Evolutionary conservation across 2,888 invertebrate species (phyloP), one percentile per base, ranked within the genome.

Genomic region (Ormyrus labotus): DNA sequence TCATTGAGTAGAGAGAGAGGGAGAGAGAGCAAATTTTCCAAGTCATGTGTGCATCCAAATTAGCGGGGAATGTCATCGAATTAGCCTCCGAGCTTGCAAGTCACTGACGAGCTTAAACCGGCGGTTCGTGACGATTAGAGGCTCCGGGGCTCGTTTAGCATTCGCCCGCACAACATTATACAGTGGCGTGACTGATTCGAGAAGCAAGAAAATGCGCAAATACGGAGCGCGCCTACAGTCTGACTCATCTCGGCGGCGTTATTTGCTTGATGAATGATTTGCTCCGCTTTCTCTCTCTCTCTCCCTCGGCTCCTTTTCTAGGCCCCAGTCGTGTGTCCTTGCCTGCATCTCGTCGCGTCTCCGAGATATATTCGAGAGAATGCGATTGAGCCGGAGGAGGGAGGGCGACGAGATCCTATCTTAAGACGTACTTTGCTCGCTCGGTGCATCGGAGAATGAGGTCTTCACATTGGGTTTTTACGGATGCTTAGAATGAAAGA

Each of bases 231-330:
- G 81, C 83, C 84, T 83, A 83, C 82, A 80, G 81, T 71, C 84
- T 88, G 87, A 88, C 85, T 87, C 88, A 88, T 19, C 85, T 78
- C 83, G 7, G 76, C 83, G 82, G 86, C 84, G 84, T 89, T 88
- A 87, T 88, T 87, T 87, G 86, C 86, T 86, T 85, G 89, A 89
- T 87, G 87, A 88, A 88, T 86, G 88, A 88, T 89, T 88, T 87
- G 87, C 86, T 83, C 83, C 80, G 81, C 71, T 68, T 69, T 81
- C 81, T 70, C 67, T 70, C 74, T 81, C 78, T 57, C 50, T 73
- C 58, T 50, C 63, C 47, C 45, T 13, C 53, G 19, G 9, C 53
- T 73, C 51, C 48, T n/a, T 60, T 19, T 61, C 60, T 73, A 0
- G 51, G 51, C 9, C n/a, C 58, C 50, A 61, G 3, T 13, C 11